Percentiles rank a stretch among this genome's conserved stretches.
Evolutionary conservation across 2,888 invertebrate genomes (phyloP).

Genomic region (Phengaris alcon): DNA sequence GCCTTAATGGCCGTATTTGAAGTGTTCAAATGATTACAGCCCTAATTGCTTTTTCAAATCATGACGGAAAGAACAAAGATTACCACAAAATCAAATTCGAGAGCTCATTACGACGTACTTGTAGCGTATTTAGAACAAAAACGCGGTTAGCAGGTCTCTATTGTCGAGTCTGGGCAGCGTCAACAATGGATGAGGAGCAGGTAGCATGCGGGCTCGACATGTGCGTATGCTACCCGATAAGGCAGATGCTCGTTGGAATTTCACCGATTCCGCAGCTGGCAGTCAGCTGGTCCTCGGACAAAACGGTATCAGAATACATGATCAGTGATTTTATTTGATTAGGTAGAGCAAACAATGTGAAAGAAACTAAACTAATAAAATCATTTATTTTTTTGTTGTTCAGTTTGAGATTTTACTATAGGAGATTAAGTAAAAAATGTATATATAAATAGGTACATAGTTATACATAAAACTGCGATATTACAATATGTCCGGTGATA

Average conservation of each 20-base stretch:
- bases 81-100: slow-evolving; percentile 48
- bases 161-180: slow-evolving; percentile 47
- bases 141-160: slow-evolving; percentile 60
- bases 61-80: background rate
- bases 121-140: slow-evolving; percentile 60
- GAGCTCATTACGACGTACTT: slow-evolving; percentile 52
- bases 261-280: slow-evolving; percentile 24
- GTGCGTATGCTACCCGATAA: slow-evolving; percentile 54
- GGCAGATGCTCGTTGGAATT: slow-evolving; percentile 55
- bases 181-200: slow-evolving; percentile 63
- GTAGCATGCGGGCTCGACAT: slow-evolving; percentile 71
- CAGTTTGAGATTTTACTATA: too few relatives aligned
- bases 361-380: too few relatives aligned
- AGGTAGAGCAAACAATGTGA: background rate
- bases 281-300: slow-evolving; percentile 10
- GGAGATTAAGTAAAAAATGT: too few relatives aligned
- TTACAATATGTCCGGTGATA: slow-evolving; percentile 32
- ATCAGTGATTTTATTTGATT: background rate
- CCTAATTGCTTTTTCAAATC: background rate
- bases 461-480: slow-evolving; percentile 5
- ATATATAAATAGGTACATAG: too few relatives aligned
- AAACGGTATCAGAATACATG: background rate
- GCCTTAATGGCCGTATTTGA: background rate
- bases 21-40: background rate
- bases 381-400: too few relatives aligned